Evolutionary conservation across 2,113 vertebrate genomes (phyloP).

Genomic region (Phyllostomus hastatus): DNA sequence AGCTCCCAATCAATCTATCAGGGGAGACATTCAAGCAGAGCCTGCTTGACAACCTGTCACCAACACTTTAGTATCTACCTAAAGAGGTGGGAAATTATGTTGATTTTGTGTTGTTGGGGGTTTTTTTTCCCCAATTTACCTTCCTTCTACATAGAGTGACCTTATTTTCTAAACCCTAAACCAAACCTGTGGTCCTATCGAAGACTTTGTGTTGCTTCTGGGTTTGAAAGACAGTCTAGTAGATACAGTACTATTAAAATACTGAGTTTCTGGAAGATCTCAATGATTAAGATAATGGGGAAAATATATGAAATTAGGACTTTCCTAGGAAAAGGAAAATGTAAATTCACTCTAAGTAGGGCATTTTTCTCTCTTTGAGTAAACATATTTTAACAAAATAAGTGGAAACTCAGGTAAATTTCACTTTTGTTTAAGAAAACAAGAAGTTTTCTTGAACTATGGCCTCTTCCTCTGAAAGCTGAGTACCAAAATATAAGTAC

Average conservation of each 20-base stretch:
- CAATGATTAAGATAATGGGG: not conserved
- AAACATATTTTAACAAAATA: not conserved
- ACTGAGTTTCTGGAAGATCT: not conserved
- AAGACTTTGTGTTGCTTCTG: not conserved
- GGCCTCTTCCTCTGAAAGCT: constrained; percentile 25
- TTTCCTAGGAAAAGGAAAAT: not conserved
- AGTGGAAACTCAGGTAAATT: not conserved
- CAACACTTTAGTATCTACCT: not conserved
- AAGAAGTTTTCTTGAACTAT: constrained; percentile 22
- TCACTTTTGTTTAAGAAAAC: not conserved
- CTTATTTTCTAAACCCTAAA: constrained; percentile 33
- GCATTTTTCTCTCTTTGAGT: not conserved
- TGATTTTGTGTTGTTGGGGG: not conserved
- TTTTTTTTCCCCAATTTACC: not conserved
- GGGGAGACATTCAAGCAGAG: not conserved
- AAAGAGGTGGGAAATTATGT: not conserved
- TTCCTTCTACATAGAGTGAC: not conserved
- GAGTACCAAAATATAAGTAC: constrained; percentile 11
- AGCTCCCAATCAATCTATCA: not conserved
- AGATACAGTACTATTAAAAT: not conserved
- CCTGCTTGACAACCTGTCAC: not conserved
- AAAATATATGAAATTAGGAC: not conserved
- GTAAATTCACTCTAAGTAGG: not conserved
- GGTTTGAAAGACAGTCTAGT: not conserved
- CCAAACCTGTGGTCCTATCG: not conserved